phyloP scores from a whole-genome alignment of 2,797 vertebrate species.

The Sebastes paucispinis region DNA sequence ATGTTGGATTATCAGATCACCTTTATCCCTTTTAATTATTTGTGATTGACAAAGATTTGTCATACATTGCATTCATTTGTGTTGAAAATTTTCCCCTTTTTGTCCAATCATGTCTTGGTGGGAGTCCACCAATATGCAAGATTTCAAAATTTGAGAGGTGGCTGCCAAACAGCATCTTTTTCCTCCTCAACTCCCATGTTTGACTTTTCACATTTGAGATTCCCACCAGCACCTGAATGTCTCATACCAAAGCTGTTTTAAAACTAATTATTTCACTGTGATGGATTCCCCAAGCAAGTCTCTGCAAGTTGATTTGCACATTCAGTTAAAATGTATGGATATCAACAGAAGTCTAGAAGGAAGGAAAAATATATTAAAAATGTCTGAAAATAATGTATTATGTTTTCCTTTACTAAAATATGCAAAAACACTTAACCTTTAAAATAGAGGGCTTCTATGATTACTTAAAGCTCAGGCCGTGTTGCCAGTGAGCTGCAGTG shows the following conservation, averaged over 20 bases:
- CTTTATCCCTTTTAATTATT: too few species aligned
- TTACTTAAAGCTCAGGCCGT: constrained; percentile 1
- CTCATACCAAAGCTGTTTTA: not conserved
- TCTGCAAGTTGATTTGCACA: not conserved
- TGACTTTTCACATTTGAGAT: not conserved
- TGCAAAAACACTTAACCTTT: not conserved
- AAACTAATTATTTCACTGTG: too few species aligned
- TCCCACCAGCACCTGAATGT: not conserved
- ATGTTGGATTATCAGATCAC: too few species aligned
- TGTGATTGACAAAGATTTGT: not conserved
- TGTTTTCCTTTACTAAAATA: not conserved
- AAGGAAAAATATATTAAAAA: not conserved
- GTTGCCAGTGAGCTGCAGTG: constrained; percentile 21
- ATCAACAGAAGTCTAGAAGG: not conserved
- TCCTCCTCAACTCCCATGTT: not conserved
- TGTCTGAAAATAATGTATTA: not conserved
- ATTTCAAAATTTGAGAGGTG: not conserved
- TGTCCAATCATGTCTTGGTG: not conserved
- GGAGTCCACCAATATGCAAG: not conserved
- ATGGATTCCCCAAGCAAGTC: not conserved
- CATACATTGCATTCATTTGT: not conserved
- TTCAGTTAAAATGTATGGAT: too few species aligned
- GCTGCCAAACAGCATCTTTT: not conserved
- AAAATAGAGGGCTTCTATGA: not conserved
- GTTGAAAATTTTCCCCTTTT: not conserved